Evolutionary conservation across 2,797 vertebrate genomes (phyloP), one percentile per base, ranked within the genome.

Genomic region (Falco berigora): DNA sequence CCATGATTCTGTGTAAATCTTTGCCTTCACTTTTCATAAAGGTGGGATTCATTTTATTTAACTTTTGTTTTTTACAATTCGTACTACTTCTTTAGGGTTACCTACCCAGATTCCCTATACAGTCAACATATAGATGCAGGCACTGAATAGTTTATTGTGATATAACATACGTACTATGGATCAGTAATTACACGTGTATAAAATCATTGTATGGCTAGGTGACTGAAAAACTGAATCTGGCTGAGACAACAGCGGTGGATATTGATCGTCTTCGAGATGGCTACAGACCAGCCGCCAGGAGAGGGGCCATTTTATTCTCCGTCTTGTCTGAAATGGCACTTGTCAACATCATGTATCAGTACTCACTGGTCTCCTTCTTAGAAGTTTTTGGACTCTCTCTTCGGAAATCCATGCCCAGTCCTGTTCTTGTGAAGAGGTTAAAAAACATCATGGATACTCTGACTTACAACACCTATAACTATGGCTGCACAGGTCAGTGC

Each of bases 261-360:
- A 99, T 99, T 2, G 99, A 99, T 91, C 97, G 96, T 59, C 98
- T 99, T 86, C 98, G 99, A 49, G 99, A 99, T 1, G 98, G 99
- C 62, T 99, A 99, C 98, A 98, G 99, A 74, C 99, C 99, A 2
- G 99, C 99, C 2, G 99, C 99, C 47, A 98, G 98, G 90, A 98
- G 99, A 2, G 99, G 99, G 0, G 99, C 99, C 63, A 98, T 99
- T 86, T 98, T 99, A 85, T 99, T 99, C 98, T 99, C 99, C 1
- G 98, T 98, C 42, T 94, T 99, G 96, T 98, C 99, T 2, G 99
- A 99, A 96, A 99, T 99, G 99, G 98, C 99, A 8, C 91, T 99
- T 34, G 99, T 99, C 59, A 99, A 99, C 96, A 98, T 97, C 95
- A 99, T 99, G 99, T 99, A 99, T 96, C 99, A 99, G 97, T 99